Base-by-base conservation (phyloP, 2,113 vertebrate species). In the Nansenia antarctica region DNA sequence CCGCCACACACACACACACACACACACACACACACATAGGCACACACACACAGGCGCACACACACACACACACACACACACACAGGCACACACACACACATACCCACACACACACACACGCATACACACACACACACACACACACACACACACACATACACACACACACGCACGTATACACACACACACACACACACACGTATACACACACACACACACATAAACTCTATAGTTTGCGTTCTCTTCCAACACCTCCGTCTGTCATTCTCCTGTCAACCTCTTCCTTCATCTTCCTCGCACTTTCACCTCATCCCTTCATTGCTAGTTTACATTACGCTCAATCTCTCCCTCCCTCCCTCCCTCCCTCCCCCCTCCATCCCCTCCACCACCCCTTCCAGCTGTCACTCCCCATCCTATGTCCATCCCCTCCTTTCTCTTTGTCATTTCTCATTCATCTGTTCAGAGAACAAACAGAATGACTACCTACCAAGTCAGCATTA, bases 251-350 rank as follows among this genome's bases (percentile, higher is more conserved):
- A 73, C 63, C 67, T 54, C 39, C 15, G 45, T 72, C 47, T 74
- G 76, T 85, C 76, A 76, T 76, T 74, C 73, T 71, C 58, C 66
- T 81, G 75, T 75, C 78, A 77, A 64, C 47, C 0, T 69, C 53
- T 47, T 70, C 73, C 71, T 81, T 73, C 60, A 74, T 79, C 76
- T 74, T 77, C 67, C 64, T 65, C 77, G 74, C 74, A 73, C 74
- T 71, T 66, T 75, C 74, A 67, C 77, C 69, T 76, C 32, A 65
- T 34, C 24, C 63, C 69, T 77, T 77, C 77, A 78, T 80, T 72
- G 60, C 55, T 27, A 75, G 67, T 60, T 62, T 64, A 60, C 45
- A 53, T 82, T 81, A 74, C 76, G 69, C 69, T 85, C 86, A 84
- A 42, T 77, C 69, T 69, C 73, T 39, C 57, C 57, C 67, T 39